phyloP scores from a whole-genome alignment of 2,113 vertebrate species.

The Vidua macroura region DNA sequence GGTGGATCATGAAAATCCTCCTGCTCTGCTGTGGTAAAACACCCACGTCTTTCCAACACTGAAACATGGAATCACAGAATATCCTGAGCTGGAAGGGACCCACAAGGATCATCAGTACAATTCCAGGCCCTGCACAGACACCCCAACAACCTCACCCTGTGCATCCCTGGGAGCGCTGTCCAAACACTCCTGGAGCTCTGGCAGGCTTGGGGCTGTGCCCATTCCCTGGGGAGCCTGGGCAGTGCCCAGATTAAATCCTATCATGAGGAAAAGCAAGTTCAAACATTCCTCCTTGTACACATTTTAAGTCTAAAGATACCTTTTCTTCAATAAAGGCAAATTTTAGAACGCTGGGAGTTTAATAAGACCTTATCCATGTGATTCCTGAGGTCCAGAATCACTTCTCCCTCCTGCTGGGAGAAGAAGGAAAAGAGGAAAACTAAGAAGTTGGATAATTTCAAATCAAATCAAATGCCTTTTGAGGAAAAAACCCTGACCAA shows the following conservation, averaged over 20 bases:
- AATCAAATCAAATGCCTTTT: not conserved
- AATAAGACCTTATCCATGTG: not conserved
- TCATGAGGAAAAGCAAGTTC: not conserved
- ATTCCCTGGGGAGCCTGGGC: not conserved
- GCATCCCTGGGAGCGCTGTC: accelerated
- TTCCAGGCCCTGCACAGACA: accelerated
- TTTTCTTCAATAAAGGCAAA: not conserved
- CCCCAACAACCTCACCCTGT: not conserved
- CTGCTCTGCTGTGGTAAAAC: not conserved
- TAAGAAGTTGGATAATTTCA: not conserved
- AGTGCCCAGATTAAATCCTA: not conserved
- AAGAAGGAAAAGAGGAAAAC: not conserved
- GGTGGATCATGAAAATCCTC: not conserved
- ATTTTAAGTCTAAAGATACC: not conserved
- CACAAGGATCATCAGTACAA: not conserved
- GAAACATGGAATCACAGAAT: not conserved
- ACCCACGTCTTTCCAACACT: not conserved
- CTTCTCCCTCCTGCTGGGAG: not conserved
- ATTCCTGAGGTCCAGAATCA: not conserved
- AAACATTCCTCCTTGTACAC: not conserved
- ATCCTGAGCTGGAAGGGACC: not conserved
- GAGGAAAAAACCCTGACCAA: not conserved
- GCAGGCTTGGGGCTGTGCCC: not conserved
- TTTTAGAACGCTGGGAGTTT: not conserved
- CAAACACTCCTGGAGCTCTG: not conserved